Base-by-base conservation (phyloP, 2,888 invertebrate species). In the Tenthredo amoena region DNA sequence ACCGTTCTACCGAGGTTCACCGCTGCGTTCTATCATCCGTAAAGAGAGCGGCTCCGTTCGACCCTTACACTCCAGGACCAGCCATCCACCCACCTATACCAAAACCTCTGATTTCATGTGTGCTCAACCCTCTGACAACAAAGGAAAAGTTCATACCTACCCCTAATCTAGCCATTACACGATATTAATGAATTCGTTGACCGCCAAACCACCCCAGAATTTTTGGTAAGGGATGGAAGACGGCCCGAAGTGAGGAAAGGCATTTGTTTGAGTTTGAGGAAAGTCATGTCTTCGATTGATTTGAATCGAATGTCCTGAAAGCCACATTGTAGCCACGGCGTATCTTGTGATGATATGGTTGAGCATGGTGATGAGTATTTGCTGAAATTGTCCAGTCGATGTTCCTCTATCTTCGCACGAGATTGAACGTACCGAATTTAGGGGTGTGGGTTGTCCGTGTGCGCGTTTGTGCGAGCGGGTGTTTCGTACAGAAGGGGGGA, bases 101-200 rank as follows among this genome's bases (percentile, higher is more conserved):
- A 9, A 71, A 37, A 71, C 40, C 71, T 40, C 34, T 71, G 71
- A 71, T 71, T 71, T 71, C 71, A 71, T 40, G 71, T 71, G 34
- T 71, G 71, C 15, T 37, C 31, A 71, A 71, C 71, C 71, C 37
- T 34, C 37, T 9, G n/a, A 37, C 37, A 71, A 71, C 71, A 71
- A 71, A 71, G 71, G 71, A 37, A 71, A 71, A 71, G 2, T 71
- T 71, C 71, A 71, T 71, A 37, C 7, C 31, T 37, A 37, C 4
- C 31, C 37, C 68, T 34, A 71, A 71, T 4, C 3, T 47, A 15
- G 47, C n/a, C 9, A 37, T 2, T 9, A 37, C 37, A 37, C 18
- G 10, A 71, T 34, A 71, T 34, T 37, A 71, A 37, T n/a, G 3
- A 71, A 71, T 15, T 71, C n/a, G 71, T 37, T 37, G 18, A 18